A percentile compares a stretch with the other conserved stretches of the same genome.
Conservation (phyloP, 2,797 vertebrate genomes). For the Sarcoramphus papa region DNA sequence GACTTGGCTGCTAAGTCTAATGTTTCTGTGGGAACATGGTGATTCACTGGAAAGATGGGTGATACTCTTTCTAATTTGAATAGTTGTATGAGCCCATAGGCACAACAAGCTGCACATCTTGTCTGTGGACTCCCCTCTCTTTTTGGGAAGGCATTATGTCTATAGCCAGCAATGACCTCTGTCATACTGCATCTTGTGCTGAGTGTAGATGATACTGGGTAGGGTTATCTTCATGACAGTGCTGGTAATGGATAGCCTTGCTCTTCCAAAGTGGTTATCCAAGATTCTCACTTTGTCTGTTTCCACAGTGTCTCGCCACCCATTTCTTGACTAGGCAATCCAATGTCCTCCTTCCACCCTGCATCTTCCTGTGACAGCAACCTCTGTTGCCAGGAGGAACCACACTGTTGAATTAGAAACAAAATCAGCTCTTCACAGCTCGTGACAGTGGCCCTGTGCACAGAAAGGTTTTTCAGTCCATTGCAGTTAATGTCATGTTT, state of each 20-base stretch:
- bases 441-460: fast-evolving
- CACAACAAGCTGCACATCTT: neutral
- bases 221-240: neutral
- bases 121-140: neutral
- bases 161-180: neutral
- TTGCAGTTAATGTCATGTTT: neutral
- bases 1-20: neutral
- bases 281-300: neutral
- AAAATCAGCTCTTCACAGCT: neutral
- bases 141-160: neutral
- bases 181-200: neutral
- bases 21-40: neutral
- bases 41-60: neutral
- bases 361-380: neutral
- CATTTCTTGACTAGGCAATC: neutral
- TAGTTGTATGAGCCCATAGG: neutral
- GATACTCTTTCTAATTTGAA: neutral
- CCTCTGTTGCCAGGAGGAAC: neutral
- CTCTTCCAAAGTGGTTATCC: neutral
- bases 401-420: fast-evolving
- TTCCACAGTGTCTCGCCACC: neutral
- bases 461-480: neutral
- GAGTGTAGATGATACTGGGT: neutral
- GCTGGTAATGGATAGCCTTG: neutral
- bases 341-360: neutral